Evolutionary conservation across 2,113 vertebrate genomes (phyloP).

Genomic region (Tringa solitaria): DNA sequence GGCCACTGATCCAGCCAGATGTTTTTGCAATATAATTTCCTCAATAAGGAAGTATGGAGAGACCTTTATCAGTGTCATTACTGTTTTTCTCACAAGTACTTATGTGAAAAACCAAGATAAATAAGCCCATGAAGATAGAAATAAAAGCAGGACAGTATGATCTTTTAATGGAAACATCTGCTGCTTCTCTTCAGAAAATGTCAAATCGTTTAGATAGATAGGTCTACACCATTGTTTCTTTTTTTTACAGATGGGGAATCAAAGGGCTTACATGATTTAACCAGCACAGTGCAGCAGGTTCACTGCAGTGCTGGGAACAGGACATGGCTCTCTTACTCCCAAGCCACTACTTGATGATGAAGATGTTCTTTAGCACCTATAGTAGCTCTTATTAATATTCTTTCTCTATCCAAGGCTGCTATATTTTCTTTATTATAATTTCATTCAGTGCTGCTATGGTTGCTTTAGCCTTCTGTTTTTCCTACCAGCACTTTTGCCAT

Average conservation of each 20-base stretch:
- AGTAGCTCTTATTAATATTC: neutral
- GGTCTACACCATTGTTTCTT: neutral
- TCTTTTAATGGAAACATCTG: neutral
- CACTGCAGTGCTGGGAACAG: neutral
- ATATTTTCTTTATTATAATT: neutral
- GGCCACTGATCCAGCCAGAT: neutral
- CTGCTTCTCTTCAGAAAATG: neutral
- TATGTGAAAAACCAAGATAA: neutral
- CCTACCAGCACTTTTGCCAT: neutral
- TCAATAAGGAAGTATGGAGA: neutral
- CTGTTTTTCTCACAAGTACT: neutral
- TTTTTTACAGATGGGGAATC: neutral
- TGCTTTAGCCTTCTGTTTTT: neutral
- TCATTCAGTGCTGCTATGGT: neutral
- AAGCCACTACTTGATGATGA: neutral
- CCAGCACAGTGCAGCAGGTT: neutral
- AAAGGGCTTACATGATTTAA: neutral
- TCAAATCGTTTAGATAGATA: neutral
- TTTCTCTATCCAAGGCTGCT: neutral
- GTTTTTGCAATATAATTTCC: constrained; percentile 8
- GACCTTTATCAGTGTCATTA: neutral
- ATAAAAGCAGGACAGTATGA: neutral
- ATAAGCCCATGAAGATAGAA: neutral
- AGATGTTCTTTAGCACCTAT: neutral
- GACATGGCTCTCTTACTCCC: neutral